Evolutionary conservation across 2,113 vertebrate genomes (phyloP).

Genomic region (Melanerpes aurifrons): DNA sequence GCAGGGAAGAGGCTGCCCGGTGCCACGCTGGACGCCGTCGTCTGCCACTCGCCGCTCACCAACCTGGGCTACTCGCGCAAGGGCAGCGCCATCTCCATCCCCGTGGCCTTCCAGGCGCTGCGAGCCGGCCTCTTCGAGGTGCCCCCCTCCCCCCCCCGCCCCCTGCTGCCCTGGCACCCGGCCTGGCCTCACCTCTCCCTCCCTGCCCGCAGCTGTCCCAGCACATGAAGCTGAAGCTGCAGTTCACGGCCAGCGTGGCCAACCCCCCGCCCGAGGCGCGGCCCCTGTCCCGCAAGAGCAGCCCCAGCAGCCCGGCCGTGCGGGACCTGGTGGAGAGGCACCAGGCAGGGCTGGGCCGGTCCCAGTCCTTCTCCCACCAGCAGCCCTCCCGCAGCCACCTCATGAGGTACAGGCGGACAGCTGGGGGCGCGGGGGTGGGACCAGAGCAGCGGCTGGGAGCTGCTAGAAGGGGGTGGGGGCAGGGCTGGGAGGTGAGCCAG

Average conservation of each 20-base stretch:
- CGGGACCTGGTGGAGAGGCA: conserved; percentile 85
- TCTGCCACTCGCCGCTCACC: conserved; percentile 78
- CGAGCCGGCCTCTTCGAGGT: conserved; percentile 91
- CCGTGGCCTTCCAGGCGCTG: conserved; percentile 91
- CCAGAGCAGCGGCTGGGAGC: background rate
- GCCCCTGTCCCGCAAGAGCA: conserved; percentile 87
- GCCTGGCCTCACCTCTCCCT: background rate
- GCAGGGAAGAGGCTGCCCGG: conserved; percentile 70
- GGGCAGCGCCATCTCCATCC: conserved; percentile 89
- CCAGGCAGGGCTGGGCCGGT: conserved; percentile 88
- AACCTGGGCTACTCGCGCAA: conserved; percentile 89
- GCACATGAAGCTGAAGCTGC: conserved; percentile 95
- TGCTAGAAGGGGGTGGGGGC: too few relatives aligned
- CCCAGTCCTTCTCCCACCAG: conserved; percentile 95
- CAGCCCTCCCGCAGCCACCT: conserved; percentile 92
- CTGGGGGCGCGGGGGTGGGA: background rate
- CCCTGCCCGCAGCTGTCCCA: conserved; percentile 83
- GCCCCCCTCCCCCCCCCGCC: background rate
- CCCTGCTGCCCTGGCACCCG: background rate
- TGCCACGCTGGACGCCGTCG: conserved; percentile 68
- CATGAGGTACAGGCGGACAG: conserved; percentile 79
- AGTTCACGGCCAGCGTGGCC: conserved; percentile 91
- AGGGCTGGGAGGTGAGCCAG: too few relatives aligned
- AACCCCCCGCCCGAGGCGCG: conserved; percentile 87
- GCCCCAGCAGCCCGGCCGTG: conserved; percentile 89